Conservation (phyloP, 2,797 vertebrate species). For the Epinephelus awoara region DNA sequence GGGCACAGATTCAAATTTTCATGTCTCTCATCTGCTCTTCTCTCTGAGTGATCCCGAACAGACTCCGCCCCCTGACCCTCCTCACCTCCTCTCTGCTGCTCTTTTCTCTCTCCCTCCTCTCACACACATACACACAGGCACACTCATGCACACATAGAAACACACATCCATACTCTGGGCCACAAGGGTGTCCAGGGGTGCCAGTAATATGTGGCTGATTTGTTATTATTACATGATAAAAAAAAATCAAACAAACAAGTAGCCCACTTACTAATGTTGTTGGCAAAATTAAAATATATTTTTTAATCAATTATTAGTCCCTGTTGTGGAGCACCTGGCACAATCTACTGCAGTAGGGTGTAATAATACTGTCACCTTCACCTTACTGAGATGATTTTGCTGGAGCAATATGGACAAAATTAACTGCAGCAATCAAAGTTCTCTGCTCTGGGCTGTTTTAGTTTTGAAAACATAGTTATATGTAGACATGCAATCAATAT, state of each 20-base stretch:
- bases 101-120: constrained; percentile 7
- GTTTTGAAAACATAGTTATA: too few species aligned
- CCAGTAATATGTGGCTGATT: too few species aligned
- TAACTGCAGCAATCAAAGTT: too few species aligned
- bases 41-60: not conserved
- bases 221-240: too few species aligned
- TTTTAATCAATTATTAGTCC: not conserved
- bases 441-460: too few species aligned
- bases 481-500: too few species aligned
- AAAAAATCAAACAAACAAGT: not conserved
- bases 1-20: not conserved
- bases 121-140: not conserved
- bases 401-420: too few species aligned
- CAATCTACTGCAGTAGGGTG: not conserved
- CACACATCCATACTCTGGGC: not conserved
- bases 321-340: not conserved
- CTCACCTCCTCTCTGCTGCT: not conserved
- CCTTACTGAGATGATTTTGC: too few species aligned
- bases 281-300: too few species aligned
- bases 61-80: not conserved
- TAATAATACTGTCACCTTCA: not conserved
- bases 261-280: not conserved
- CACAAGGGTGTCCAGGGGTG: not conserved
- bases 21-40: not conserved
- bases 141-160: not conserved